phyloP scores from a whole-genome alignment of 2,888 invertebrate genomes.

The Operophtera brumata region DNA sequence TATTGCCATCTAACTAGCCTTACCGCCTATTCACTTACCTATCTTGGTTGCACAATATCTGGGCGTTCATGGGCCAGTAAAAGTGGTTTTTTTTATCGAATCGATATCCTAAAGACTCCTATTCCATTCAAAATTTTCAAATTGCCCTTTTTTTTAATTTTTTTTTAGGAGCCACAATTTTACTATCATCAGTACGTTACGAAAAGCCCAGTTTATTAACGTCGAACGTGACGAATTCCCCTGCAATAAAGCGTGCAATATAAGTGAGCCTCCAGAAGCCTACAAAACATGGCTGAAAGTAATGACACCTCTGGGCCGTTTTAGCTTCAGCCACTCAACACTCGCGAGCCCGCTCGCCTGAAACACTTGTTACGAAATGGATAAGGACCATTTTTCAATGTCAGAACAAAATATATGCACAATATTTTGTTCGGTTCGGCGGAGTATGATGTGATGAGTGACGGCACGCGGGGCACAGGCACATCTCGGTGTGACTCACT shows the following conservation, averaged over 20 bases:
- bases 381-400: conserved; percentile 2
- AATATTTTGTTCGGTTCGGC: neutral
- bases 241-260: conserved; percentile 2
- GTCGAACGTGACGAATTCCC: too few species aligned
- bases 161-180: too few species aligned
- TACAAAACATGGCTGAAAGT: conserved; percentile 13
- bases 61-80: too few species aligned
- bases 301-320: conserved; percentile 5
- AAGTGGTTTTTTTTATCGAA: too few species aligned
- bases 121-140: too few species aligned
- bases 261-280: conserved; percentile 1
- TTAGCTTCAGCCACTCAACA: neutral
- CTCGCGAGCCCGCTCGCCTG: neutral
- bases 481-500: neutral
- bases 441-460: neutral
- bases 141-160: too few species aligned
- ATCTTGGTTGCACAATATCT: too few species aligned
- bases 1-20: too few species aligned
- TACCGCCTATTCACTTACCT: too few species aligned
- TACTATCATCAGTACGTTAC: too few species aligned
- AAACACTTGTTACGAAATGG: neutral
- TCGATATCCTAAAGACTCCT: too few species aligned
- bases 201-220: too few species aligned
- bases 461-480: neutral
- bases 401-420: neutral